Conservation (phyloP, 2,797 vertebrate species). For the Hozukius guyotensis region DNA sequence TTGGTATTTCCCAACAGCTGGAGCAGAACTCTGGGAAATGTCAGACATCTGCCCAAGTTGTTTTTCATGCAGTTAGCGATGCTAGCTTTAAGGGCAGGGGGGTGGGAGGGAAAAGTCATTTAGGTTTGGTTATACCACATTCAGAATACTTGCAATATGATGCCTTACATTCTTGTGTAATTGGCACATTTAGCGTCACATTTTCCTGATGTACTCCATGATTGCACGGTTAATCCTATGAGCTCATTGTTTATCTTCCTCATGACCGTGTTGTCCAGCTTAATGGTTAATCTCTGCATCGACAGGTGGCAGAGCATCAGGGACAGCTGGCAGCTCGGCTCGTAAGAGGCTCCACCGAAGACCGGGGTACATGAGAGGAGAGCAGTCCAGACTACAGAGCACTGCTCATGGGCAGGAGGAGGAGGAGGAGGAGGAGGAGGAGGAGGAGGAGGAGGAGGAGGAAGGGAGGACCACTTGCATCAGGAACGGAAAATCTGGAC, state of each 20-base stretch:
- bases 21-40: slow-evolving; percentile 69
- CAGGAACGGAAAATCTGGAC: slow-evolving; percentile 54
- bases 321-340: slow-evolving; percentile 46
- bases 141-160: background rate
- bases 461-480: slow-evolving; percentile 36
- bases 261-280: slow-evolving; percentile 49
- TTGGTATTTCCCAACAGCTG: slow-evolving; percentile 80
- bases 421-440: slow-evolving; percentile 50
- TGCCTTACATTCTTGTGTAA: slow-evolving; percentile 4
- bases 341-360: slow-evolving; percentile 82
- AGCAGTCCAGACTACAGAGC: slow-evolving; percentile 61
- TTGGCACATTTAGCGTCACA: background rate
- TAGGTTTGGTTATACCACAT: background rate
- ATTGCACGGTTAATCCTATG: slow-evolving; percentile 35
- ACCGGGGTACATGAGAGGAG: slow-evolving; percentile 86
- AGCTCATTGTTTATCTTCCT: slow-evolving; percentile 55
- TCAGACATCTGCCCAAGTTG: slow-evolving; percentile 55
- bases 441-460: slow-evolving; percentile 19
- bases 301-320: slow-evolving; percentile 79
- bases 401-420: slow-evolving; percentile 44
- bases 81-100: slow-evolving; percentile 4
- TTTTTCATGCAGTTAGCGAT: slow-evolving; percentile 36
- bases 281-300: slow-evolving; percentile 77
- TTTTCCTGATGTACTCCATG: background rate
- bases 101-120: background rate